Conservation (phyloP, 2,888 invertebrate species). For the Clivina fossor region DNA sequence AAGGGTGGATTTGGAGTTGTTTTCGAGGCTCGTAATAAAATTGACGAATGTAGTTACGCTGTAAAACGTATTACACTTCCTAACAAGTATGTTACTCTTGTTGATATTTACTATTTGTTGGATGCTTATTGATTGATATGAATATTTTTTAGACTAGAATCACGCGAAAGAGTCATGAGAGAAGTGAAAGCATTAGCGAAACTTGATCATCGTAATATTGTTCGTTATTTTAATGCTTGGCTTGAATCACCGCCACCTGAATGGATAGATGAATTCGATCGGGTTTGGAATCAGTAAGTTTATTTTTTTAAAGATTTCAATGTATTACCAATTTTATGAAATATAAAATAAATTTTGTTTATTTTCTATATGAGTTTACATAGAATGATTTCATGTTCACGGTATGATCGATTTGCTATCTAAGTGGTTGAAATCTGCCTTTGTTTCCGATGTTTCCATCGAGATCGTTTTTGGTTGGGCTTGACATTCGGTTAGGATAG, state of each 20-base stretch:
- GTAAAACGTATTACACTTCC: slow-evolving; percentile 91
- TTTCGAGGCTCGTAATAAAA: slow-evolving; percentile 89
- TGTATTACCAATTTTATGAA: neutral
- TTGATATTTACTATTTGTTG: neutral
- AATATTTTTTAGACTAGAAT: slow-evolving; percentile 63
- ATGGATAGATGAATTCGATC: slow-evolving; percentile 84
- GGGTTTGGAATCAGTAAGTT: slow-evolving; percentile 58
- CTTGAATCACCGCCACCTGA: slow-evolving; percentile 85
- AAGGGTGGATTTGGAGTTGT: slow-evolving; percentile 96
- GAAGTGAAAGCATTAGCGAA: slow-evolving; percentile 95
- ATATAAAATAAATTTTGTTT: neutral
- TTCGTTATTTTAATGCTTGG: slow-evolving; percentile 96
- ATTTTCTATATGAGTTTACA: neutral
- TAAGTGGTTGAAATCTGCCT: too few relatives aligned
- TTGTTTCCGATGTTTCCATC: too few relatives aligned
- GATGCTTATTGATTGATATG: neutral
- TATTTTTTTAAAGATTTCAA: neutral
- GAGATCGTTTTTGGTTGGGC: too few relatives aligned
- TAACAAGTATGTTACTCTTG: slow-evolving; percentile 58
- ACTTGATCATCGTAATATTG: slow-evolving; percentile 93
- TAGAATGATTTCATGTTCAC: too few relatives aligned
- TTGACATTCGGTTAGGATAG: too few relatives aligned
- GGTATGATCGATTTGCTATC: too few relatives aligned
- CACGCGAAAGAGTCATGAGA: slow-evolving; percentile 85
- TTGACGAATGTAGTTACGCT: slow-evolving; percentile 93